Evolutionary conservation across 2,113 vertebrate genomes (phyloP).

Genomic region (Erythrocercus mccallii): DNA sequence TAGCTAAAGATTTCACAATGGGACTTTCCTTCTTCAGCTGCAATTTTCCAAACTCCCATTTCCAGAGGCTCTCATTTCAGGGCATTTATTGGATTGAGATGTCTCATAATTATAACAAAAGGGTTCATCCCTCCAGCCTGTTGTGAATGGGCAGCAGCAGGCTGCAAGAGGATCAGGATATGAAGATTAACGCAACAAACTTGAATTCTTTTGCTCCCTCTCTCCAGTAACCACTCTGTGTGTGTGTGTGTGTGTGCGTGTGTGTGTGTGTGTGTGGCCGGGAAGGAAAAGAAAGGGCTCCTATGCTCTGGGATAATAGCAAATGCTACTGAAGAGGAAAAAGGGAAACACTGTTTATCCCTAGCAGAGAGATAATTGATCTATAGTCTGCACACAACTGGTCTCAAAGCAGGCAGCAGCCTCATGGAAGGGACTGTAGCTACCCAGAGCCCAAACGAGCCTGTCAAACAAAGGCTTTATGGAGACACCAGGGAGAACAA

Average conservation of each 20-base stretch:
- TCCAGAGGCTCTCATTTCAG: conserved; percentile 8
- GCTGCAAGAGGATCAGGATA: background rate
- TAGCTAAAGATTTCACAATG: conserved; percentile 21
- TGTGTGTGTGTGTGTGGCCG: background rate
- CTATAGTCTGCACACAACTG: conserved; percentile 42
- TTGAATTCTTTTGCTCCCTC: background rate
- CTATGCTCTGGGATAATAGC: conserved; percentile 14
- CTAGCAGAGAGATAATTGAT: conserved; percentile 64
- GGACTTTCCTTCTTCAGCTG: conserved; percentile 34
- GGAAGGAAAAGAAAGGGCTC: conserved; percentile 2
- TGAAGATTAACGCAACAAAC: conserved; percentile 27
- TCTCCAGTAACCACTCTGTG: background rate
- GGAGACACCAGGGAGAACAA: conserved; percentile 57
- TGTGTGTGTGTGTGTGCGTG: background rate
- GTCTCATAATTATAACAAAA: conserved; percentile 18
- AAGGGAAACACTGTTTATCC: conserved; percentile 44
- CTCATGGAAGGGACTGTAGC: background rate
- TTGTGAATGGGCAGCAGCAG: background rate
- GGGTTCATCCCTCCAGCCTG: background rate
- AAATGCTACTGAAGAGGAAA: conserved; percentile 22
- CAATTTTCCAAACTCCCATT: conserved; percentile 37
- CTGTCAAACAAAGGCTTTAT: conserved; percentile 59
- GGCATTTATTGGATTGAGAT: conserved; percentile 10
- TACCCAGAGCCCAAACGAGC: conserved; percentile 7
- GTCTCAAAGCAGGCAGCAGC: conserved; percentile 53